Percentiles rank a stretch among this genome's conserved stretches.
phyloP scores from a whole-genome alignment of 2,113 vertebrate species.

The Callionymus lyra region DNA sequence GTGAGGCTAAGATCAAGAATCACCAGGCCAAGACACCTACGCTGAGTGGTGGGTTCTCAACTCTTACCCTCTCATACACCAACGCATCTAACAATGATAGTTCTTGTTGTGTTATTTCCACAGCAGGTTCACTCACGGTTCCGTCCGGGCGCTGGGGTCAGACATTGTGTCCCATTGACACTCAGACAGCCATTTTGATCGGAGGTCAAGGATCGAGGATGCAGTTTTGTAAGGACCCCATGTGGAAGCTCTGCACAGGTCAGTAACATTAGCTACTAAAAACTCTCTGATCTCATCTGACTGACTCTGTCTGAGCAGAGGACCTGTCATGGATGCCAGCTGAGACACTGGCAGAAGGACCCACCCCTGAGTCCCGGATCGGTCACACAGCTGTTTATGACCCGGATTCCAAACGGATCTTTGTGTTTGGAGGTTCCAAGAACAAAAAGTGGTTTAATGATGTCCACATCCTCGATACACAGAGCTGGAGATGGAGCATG shows the following conservation, averaged over 20 bases:
- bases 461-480: conserved; percentile 69
- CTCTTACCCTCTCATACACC: background rate
- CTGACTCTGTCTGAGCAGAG: conserved; percentile 37
- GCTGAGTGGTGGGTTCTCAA: conserved; percentile 37
- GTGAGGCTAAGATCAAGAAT: conserved; percentile 32
- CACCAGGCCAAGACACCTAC: conserved; percentile 49
- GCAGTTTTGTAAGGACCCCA: conserved; percentile 69
- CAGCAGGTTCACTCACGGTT: conserved; percentile 24
- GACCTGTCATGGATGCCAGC: conserved; percentile 65
- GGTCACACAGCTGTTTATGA: conserved; percentile 68
- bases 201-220: conserved; percentile 66
- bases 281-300: no score
- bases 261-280: background rate
- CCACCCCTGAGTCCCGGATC: conserved; percentile 65
- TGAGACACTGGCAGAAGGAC: conserved; percentile 65
- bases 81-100: background rate
- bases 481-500: conserved; percentile 69
- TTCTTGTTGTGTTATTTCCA: conserved; percentile 1
- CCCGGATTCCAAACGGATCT: conserved; percentile 56
- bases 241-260: conserved; percentile 74
- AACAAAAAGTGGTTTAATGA: conserved; percentile 72
- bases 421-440: conserved; percentile 71
- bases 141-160: conserved; percentile 69
- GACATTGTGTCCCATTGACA: conserved; percentile 61
- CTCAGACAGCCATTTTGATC: conserved; percentile 66